A percentile compares a stretch with the other conserved stretches of the same genome.
Evolutionary conservation across 2,888 invertebrate species (phyloP).

Genomic region (Luffia ferchaultella): DNA sequence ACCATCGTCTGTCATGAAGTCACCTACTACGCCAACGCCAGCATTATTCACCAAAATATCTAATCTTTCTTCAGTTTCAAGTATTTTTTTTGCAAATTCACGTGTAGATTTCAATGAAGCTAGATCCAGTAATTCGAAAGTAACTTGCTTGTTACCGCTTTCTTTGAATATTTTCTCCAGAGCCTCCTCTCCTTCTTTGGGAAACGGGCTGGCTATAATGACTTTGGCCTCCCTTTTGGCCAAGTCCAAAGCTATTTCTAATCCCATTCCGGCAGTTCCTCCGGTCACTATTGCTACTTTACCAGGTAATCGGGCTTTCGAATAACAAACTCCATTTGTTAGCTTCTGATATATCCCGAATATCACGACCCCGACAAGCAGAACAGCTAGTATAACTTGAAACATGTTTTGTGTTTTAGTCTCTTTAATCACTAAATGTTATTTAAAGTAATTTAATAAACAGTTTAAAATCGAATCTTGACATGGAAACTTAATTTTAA

Average conservation of each 20-base stretch:
- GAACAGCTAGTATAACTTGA: neutral
- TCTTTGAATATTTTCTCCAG: conserved; percentile 70
- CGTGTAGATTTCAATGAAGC: conserved; percentile 79
- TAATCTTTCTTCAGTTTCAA: conserved; percentile 72
- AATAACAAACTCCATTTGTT: conserved; percentile 45
- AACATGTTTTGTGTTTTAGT: neutral
- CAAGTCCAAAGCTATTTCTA: conserved; percentile 44
- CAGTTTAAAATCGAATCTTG: too few species aligned
- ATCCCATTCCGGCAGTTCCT: conserved; percentile 48
- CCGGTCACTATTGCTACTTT: conserved; percentile 47
- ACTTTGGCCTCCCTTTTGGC: conserved; percentile 47
- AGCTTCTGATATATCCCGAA: conserved; percentile 28
- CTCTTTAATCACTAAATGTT: too few species aligned
- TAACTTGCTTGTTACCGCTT: conserved; percentile 72
- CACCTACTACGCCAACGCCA: conserved; percentile 68
- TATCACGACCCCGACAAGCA: neutral
- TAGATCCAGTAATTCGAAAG: conserved; percentile 77
- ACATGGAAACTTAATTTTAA: too few species aligned
- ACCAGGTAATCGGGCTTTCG: conserved; percentile 40
- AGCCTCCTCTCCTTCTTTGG: conserved; percentile 37
- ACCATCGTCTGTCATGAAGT: conserved; percentile 76
- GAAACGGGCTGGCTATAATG: conserved; percentile 47
- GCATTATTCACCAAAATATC: conserved; percentile 92
- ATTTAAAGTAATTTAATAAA: too few species aligned
- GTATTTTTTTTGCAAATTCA: conserved; percentile 80